Base-by-base conservation (phyloP, 2,888 invertebrate genomes). In the Cremastinae sp. region DNA sequence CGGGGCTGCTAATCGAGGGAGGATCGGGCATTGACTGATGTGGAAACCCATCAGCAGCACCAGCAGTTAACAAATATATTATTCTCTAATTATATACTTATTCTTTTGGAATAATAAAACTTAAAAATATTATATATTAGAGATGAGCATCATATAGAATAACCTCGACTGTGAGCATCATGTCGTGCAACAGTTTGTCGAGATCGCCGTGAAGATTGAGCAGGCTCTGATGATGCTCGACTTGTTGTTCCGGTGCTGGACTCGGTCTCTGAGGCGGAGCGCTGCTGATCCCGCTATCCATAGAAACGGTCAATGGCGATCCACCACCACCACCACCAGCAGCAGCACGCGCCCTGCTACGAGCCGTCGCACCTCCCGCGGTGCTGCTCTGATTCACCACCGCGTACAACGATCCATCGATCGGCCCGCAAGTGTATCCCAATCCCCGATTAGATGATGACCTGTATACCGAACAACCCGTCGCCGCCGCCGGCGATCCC, bases 401-500 rank as follows among this genome's bases (percentile, higher is more conserved):
- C 69, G 97, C 96, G 93, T 97, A 97, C 85, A 97, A 93, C 85
- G 96, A 96, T 83, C 97, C 97, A 94, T 97, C 96, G 84, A 96
- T 91, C 51, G 96, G 96, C 45, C 96, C 96, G 89, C 95, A 94
- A 53, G 95, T 95, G 90, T 96, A 95, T 81, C 91, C 92, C 78
- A 89, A 85, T 20, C 86, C 87, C 3, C 86, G 85, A n/a, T n/a
- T n/a, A n/a, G n/a, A n/a, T n/a, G 88, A 86, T n/a, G 89, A 87
- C 28, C 86, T 91, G 88, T 89, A 92, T 89, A 75, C 90, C 87
- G 85, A 91, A 84, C 88, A 91, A 90, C 78, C 91, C 89, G 87
- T 86, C 12, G 86, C 85, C n/a, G 87, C 86, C 18, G 83, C 84
- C 20, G 86, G 87, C 66, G 81, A 92, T 90, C 89, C 90, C 88